A percentile compares a stretch with the other conserved stretches of the same genome.
These are phyloP conservation scores for Phaethornis superciliosus DNA, from an alignment of 2,113 vertebrate genomes.

Conservation along the genomic window DNA sequence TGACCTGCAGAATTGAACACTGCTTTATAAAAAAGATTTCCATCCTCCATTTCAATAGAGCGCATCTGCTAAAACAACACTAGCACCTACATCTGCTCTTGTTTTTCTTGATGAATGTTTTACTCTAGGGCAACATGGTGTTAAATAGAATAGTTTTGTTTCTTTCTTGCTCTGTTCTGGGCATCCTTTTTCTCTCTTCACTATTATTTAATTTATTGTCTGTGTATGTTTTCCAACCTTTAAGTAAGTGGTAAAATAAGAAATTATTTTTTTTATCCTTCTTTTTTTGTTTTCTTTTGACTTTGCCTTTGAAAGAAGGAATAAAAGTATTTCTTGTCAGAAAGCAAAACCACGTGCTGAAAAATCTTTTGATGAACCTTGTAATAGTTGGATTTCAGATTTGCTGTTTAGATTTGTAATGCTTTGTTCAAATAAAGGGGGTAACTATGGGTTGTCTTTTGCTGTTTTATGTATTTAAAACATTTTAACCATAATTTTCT, in stretches of 20 bases:
- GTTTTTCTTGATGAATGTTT: neutral
- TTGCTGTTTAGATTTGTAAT: neutral
- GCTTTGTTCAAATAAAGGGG: neutral
- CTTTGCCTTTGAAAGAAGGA: neutral
- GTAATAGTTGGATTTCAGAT: neutral
- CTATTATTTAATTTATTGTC: neutral
- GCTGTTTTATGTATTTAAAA: neutral
- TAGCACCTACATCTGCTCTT: neutral
- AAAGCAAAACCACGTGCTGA: neutral
- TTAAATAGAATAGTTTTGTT: neutral
- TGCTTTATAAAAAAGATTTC: neutral
- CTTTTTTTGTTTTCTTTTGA: neutral
- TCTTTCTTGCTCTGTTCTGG: neutral
- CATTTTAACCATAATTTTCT: neutral
- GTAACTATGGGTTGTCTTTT: neutral
- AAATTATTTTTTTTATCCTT: neutral
- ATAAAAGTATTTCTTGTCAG: neutral
- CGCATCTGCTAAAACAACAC: neutral
- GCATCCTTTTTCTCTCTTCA: neutral
- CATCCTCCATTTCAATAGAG: neutral
- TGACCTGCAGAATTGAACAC: neutral
- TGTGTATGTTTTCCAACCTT: neutral
- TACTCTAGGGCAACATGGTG: neutral
- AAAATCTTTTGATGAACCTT: neutral
- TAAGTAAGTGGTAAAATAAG: neutral